Conservation (phyloP, 2,797 vertebrate species). For the Gallinago nigripennis region DNA sequence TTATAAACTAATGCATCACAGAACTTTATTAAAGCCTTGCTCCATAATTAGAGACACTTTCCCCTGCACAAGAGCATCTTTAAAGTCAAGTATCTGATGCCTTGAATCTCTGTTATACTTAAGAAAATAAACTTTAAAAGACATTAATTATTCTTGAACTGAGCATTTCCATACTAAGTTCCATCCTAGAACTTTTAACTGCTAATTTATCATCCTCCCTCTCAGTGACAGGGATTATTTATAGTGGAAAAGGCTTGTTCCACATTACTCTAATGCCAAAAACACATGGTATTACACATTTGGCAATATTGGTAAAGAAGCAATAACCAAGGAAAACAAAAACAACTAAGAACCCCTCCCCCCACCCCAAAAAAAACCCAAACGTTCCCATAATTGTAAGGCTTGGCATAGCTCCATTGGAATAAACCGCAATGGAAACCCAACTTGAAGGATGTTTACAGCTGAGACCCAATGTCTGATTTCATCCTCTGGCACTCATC, state of each 20-base stretch:
- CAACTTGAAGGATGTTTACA: background rate
- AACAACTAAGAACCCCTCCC: background rate
- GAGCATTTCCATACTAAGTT: conserved; percentile 30
- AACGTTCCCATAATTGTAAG: background rate
- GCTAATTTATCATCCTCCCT: conserved; percentile 59
- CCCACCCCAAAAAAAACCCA: too few species aligned
- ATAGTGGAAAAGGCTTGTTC: conserved; percentile 56
- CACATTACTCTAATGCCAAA: conserved; percentile 19
- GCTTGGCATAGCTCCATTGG: background rate
- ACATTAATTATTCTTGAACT: conserved; percentile 39
- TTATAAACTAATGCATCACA: background rate
- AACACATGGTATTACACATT: conserved; percentile 16
- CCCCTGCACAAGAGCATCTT: conserved; percentile 6
- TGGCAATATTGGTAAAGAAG: background rate
- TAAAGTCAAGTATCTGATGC: conserved; percentile 25
- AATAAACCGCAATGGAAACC: background rate
- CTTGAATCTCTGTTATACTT: conserved; percentile 20
- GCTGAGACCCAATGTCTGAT: background rate
- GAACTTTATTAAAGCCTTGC: background rate
- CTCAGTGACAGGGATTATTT: conserved; percentile 36
- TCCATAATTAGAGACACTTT: conserved; percentile 27
- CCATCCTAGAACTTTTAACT: conserved; percentile 53
- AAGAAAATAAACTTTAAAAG: conserved; percentile 48
- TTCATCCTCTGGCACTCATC: background rate
- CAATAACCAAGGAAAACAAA: conserved; percentile 17